These are phyloP conservation scores for Labrus mixtus DNA, from an alignment of 2,113 vertebrate species.

Conservation along the genomic window DNA sequence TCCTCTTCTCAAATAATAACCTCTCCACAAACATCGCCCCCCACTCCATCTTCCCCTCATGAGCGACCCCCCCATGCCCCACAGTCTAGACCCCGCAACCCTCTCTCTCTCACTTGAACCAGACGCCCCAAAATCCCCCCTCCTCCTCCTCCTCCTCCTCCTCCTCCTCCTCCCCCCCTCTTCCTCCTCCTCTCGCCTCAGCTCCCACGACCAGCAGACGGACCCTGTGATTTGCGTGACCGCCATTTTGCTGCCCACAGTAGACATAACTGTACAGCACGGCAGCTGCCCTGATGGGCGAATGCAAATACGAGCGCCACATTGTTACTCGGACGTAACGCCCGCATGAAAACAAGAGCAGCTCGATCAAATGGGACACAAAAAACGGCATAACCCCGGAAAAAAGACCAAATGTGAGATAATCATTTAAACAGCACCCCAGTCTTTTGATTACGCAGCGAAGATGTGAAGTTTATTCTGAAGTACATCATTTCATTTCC, in stretches of 20 bases:
- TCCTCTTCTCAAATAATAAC: constrained; percentile 74
- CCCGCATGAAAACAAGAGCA: constrained; percentile 29
- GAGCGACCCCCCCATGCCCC: constrained; percentile 59
- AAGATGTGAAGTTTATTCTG: neutral
- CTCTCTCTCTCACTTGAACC: constrained; percentile 59
- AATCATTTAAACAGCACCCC: neutral
- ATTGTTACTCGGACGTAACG: constrained; percentile 58
- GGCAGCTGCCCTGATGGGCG: constrained; percentile 74
- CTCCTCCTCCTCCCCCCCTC: neutral
- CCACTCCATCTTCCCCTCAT: constrained; percentile 55
- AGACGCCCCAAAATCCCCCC: constrained; percentile 68
- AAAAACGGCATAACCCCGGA: constrained; percentile 4
- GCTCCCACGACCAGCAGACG: constrained; percentile 72
- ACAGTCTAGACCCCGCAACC: constrained; percentile 73
- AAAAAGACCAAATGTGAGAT: constrained; percentile 20
- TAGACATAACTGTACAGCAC: constrained; percentile 72
- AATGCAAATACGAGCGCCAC: constrained; percentile 72
- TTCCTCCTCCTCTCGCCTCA: constrained; percentile 36
- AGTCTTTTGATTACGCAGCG: constrained; percentile 16
- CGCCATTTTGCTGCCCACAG: constrained; percentile 81
- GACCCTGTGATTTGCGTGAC: constrained; percentile 76
- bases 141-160: neutral
- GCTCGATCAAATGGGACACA: constrained; percentile 34
- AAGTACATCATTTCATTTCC: constrained; percentile 3
- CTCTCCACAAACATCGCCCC: constrained; percentile 62